Evolutionary conservation across 1,140 invertebrate species (phyloP).

Genomic region (Mycetomoellerius zeteki): DNA sequence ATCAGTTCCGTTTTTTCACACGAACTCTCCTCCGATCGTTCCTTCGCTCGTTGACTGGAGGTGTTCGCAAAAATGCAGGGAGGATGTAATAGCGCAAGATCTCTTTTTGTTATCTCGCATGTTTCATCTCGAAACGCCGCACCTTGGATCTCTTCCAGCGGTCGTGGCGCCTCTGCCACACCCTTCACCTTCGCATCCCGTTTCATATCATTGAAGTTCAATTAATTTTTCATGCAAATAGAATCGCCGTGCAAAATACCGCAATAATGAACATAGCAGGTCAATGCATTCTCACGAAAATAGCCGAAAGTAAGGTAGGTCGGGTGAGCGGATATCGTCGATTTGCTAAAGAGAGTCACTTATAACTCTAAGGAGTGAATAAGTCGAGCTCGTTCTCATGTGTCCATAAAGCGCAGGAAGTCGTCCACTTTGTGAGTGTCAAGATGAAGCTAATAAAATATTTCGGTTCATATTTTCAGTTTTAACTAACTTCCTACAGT

Average conservation of each 20-base stretch:
- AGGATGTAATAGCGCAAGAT: conserved; percentile 25
- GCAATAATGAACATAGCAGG: conserved; percentile 52
- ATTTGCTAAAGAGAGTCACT: conserved; percentile 3
- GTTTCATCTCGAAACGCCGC: conserved; percentile 32
- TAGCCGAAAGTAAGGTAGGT: conserved; percentile 5
- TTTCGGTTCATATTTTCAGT: not conserved
- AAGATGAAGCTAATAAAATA: conserved; percentile 14
- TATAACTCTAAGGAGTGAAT: conserved; percentile 28
- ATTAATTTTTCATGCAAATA: conserved; percentile 76
- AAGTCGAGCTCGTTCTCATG: conserved; percentile 6
- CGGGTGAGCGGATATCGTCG: conserved; percentile 43
- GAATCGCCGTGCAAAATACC: not conserved
- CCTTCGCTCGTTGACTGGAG: conserved; percentile 20
- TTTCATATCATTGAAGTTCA: conserved; percentile 58
- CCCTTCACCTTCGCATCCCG: not conserved
- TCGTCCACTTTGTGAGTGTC: not conserved
- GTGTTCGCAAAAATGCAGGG: not conserved
- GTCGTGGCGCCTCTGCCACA: not conserved
- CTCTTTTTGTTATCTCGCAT: conserved; percentile 44
- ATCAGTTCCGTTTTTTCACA: conserved; percentile 58
- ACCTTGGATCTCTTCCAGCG: conserved; percentile 66
- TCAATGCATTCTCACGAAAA: conserved; percentile 56
- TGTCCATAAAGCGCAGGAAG: conserved; percentile 11
- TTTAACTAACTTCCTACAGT: not conserved
- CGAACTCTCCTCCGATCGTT: conserved; percentile 23